Conservation (phyloP, 2,888 invertebrate genomes). For the Morpho achilles region DNA sequence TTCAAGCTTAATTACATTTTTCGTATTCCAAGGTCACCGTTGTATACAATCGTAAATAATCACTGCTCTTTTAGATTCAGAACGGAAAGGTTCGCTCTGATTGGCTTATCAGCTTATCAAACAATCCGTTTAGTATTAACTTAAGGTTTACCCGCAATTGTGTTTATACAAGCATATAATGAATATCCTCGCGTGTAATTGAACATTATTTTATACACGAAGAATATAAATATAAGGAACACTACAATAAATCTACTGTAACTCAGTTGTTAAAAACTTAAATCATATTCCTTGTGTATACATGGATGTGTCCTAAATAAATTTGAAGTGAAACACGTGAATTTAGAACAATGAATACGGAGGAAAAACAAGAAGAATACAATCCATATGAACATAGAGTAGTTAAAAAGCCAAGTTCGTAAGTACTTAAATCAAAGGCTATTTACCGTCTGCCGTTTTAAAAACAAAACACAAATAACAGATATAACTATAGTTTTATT, state of each 20-base stretch:
- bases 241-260: no score
- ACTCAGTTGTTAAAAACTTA: no score
- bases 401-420: constrained; percentile 71
- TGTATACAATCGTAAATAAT: constrained; percentile 4
- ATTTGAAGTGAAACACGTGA: constrained; percentile 10
- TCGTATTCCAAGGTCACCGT: constrained; percentile 7
- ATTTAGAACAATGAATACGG: constrained; percentile 16
- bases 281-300: no score
- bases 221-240: constrained; percentile 5
- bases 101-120: constrained; percentile 36
- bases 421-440: constrained; percentile 40
- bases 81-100: constrained; percentile 18
- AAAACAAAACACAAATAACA: background rate
- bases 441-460: background rate
- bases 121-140: constrained; percentile 33
- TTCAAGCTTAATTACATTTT: constrained; percentile 10
- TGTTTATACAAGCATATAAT: constrained; percentile 35
- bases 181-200: constrained; percentile 21
- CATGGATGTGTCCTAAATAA: no score
- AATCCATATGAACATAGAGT: constrained; percentile 66
- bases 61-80: constrained; percentile 8
- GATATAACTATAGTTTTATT: no score
- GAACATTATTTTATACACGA: constrained; percentile 12
- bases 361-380: constrained; percentile 43
- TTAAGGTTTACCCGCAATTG: constrained; percentile 37